A percentile compares a stretch with the other conserved stretches of the same genome.
phyloP scores from a whole-genome alignment of 1,140 invertebrate genomes.

The Samia ricini region DNA sequence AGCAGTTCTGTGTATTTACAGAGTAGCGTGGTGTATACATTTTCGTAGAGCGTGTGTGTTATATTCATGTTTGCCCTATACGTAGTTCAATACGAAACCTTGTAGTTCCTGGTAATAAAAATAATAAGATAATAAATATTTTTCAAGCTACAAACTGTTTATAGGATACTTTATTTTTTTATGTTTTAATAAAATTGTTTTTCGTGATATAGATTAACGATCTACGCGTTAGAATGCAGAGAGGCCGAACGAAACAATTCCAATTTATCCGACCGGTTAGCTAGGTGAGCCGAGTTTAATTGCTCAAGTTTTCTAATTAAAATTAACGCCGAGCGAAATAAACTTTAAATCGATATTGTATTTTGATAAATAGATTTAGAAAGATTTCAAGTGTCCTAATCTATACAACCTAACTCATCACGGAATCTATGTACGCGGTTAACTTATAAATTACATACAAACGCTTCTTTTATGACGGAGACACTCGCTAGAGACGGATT shows the following conservation, averaged over 20 bases:
- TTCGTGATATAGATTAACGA: constrained; percentile 28
- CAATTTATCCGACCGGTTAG: constrained; percentile 29
- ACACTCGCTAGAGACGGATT: no score
- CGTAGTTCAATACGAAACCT: no score
- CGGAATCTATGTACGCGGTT: no score
- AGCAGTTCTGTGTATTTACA: no score
- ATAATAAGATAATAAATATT: no score
- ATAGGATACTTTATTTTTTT: not conserved
- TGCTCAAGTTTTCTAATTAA: constrained; percentile 36
- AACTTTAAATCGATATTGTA: constrained; percentile 4
- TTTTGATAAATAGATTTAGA: constrained; percentile 5
- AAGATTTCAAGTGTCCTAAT: not conserved
- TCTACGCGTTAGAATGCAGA: constrained; percentile 21
- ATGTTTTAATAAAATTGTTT: constrained; percentile 11
- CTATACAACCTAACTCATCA: no score
- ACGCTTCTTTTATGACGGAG: no score
- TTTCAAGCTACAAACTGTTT: not conserved
- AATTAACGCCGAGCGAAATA: constrained; percentile 17
- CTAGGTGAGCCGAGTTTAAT: constrained; percentile 26
- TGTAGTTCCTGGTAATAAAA: no score
- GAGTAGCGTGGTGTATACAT: no score
- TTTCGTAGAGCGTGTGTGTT: no score
- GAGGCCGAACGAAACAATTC: constrained; percentile 32
- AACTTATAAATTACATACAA: no score
- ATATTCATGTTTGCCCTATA: no score